Base-by-base conservation (phyloP, 1,140 invertebrate species). In the Dendroctonus ponderosae region DNA sequence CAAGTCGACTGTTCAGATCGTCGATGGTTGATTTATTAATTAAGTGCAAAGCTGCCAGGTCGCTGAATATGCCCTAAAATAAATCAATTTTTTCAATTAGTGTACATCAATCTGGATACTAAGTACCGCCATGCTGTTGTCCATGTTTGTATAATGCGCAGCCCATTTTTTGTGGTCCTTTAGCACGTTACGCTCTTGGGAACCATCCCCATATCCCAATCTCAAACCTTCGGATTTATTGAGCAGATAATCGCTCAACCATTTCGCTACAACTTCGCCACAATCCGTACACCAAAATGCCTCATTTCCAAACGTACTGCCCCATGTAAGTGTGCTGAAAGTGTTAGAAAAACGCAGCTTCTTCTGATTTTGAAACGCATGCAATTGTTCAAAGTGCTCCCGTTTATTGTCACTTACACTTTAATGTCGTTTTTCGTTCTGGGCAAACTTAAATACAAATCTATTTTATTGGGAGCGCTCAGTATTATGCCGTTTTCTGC, bases 1-100 rank as follows among this genome's bases (percentile, higher is more conserved):
- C 40, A 4, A 89, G 59, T 52, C 83, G 79, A 4, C 64, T 75
- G 73, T 87, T 88, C 43, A 89, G 72, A 15, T 89, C 88, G 0
- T 80, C 74, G 2, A 89, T 76, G 0, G 88, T 89, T 0, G 82
- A 79, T 62, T 86, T 79, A 65, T 87, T 87, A 38, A 89, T 80
- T 39, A 89, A 60, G 62, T 83, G 63, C n/a, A 73, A 15, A 5
- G 71, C 70, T 50, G 67, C 57, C 41, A 66, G 15, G 59, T 69
- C 62, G 15, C 54, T 64, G 42, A 64, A 64, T 64, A 68, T 68
- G 37, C 67, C 67, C 62, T 64, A 38, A 59, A 64, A 68, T 26
- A 46, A 2, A 46, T 46, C 2, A 46, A 46, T 9, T 46, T 46
- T 46, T 46, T 4, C 8, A 46, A 11, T 46, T 46, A 46, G 12